Conservation (phyloP, 2,888 invertebrate genomes). For the Cerceris rybyensis region DNA sequence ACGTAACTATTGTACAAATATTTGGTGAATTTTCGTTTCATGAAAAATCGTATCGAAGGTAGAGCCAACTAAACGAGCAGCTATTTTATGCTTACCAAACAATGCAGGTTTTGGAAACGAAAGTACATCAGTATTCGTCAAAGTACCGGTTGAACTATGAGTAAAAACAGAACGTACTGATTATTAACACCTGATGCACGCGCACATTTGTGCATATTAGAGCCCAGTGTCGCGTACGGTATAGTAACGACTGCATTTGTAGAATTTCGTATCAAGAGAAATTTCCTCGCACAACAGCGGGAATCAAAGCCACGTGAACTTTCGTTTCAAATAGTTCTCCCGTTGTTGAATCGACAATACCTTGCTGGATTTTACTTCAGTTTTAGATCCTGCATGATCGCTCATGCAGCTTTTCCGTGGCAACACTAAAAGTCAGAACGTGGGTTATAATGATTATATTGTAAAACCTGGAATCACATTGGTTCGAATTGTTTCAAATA, state of each 20-base stretch:
- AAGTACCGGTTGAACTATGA: background rate
- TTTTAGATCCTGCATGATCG: slow-evolving; percentile 15
- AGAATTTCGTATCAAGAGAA: slow-evolving; percentile 67
- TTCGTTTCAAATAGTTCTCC: slow-evolving; percentile 52
- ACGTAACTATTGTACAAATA: background rate
- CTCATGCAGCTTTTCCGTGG: slow-evolving; percentile 25
- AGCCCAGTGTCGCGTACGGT: slow-evolving; percentile 30
- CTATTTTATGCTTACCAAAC: no score
- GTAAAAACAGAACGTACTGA: slow-evolving; percentile 24
- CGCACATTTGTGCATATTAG: slow-evolving; percentile 35
- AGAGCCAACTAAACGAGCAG: no score
- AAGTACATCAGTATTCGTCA: background rate
- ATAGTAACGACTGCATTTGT: slow-evolving; percentile 44
- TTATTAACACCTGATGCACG: slow-evolving; percentile 44
- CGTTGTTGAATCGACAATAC: slow-evolving; percentile 55
- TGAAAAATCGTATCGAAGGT: no score
- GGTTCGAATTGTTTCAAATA: background rate
- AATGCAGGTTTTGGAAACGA: background rate
- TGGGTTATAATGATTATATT: background rate
- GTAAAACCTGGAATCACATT: background rate
- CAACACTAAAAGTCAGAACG: background rate
- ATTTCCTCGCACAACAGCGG: slow-evolving; percentile 50
- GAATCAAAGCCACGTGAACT: slow-evolving; percentile 36
- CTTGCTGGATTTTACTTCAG: slow-evolving; percentile 38
- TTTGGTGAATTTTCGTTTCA: background rate